Evolutionary conservation across 2,888 invertebrate genomes (phyloP).

Genomic region (Pasiphila rectangulata): DNA sequence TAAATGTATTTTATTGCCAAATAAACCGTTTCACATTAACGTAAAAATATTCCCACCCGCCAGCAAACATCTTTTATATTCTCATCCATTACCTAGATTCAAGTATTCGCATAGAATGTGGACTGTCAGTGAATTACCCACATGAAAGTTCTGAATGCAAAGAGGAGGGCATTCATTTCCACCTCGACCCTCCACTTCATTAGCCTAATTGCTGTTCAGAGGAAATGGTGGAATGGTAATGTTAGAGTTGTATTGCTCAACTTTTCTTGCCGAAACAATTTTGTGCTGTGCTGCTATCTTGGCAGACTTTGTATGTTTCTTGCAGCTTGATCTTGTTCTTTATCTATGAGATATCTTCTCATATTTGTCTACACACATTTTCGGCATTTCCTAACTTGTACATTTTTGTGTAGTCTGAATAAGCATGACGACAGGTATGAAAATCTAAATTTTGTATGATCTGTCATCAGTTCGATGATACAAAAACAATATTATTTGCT

Average conservation of each 20-base stretch:
- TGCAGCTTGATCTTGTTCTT: background rate
- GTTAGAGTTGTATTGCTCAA: constrained; percentile 74
- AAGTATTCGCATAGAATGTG: constrained; percentile 48
- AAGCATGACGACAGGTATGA: no score
- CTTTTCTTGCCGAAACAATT: constrained; percentile 49
- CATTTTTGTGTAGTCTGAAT: no score
- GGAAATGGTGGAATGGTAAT: constrained; percentile 65
- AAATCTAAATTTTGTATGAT: no score
- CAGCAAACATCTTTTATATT: constrained; percentile 32
- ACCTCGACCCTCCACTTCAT: constrained; percentile 65
- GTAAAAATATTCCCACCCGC: constrained; percentile 5
- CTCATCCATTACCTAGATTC: constrained; percentile 51
- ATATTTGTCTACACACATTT: no score
- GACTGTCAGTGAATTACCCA: constrained; percentile 73
- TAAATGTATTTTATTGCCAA: background rate
- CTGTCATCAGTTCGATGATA: no score
- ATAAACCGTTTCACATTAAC: constrained; percentile 3
- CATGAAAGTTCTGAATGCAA: constrained; percentile 76
- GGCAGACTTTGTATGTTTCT: no score
- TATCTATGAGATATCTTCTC: no score
- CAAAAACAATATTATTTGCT: no score
- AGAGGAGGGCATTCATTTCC: constrained; percentile 71
- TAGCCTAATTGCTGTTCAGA: constrained; percentile 75
- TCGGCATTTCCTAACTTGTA: no score
- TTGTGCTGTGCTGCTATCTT: no score